These are phyloP conservation scores for Stenodera caucasica DNA, from an alignment of 2,888 invertebrate species.

Conservation along the genomic window DNA sequence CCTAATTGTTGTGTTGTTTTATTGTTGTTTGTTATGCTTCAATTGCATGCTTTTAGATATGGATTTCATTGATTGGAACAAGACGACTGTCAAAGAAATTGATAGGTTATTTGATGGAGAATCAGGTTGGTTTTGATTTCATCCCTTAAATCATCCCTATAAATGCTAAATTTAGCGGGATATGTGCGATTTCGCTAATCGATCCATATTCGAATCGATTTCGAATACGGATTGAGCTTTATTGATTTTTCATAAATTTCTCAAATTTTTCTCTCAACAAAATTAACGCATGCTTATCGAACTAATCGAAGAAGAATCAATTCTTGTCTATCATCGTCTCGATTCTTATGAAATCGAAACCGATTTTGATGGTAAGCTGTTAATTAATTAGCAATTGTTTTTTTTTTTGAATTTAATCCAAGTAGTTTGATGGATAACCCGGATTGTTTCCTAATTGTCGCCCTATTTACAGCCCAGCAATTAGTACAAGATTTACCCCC, in stretches of 20 bases:
- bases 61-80: conserved; percentile 46
- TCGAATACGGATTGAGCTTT: background rate
- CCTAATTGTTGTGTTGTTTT: background rate
- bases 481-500: conserved; percentile 41
- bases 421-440: background rate
- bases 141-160: background rate
- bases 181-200: background rate
- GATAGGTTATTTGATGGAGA: conserved; percentile 44
- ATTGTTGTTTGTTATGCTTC: conserved; percentile 19
- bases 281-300: conserved; percentile 21
- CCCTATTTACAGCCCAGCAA: conserved; percentile 35
- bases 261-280: conserved; percentile 1
- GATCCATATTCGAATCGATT: background rate
- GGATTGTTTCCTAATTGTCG: background rate
- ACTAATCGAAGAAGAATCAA: conserved; percentile 18
- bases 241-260: background rate
- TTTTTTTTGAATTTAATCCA: background rate
- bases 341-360: conserved; percentile 38
- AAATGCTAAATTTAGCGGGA: too few species aligned
- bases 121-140: conserved; percentile 47
- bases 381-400: background rate
- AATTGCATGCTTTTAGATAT: conserved; percentile 35
- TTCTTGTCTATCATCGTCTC: conserved; percentile 43
- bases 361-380: conserved; percentile 34
- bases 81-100: conserved; percentile 47